Evolutionary conservation across 1,140 invertebrate genomes (phyloP), one percentile per base, ranked within the genome.

Genomic region (Phocides pigmalion): DNA sequence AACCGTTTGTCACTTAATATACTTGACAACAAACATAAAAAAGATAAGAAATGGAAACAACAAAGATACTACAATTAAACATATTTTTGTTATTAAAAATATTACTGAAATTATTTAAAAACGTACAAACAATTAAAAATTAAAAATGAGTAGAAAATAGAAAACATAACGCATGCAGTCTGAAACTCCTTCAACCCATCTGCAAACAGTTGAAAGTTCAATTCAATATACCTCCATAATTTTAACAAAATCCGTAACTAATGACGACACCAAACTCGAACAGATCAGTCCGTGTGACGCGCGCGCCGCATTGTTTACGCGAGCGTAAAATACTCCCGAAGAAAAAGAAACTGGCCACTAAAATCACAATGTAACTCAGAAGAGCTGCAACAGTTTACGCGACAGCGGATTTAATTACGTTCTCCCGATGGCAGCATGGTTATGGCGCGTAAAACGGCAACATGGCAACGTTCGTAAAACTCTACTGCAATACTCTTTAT

Each of bases 381-480:
- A 72, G 59, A 72, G 66, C 70, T 68, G 76, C 73, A 76, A 77
- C 72, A 73, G 62, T 77, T 74, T 73, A 70, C 42, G 61, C 41
- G 53, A 65, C 51, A 63, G 32, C 59, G 63, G 59, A 71, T 80
- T 79, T 79, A 79, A 78, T 82, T 80, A 74, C 72, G 47, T 54
- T 66, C 68, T 64, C 63, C 64, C 70, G 67, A 72, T 70, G 72
- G 62, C 67, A 62, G 50, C 54, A 20, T 35, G 15, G 64, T 74
- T 76, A 79, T 69, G 63, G 67, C 64, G 63, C 74, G 68, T 80
- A 80, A 80, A 82, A 70, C 66, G 44, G 62, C 71, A 69, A 70
- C 72, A 70, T 62, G 53, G 59, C 72, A 54, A 32, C 53, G 53
- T 70, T 46, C 59, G 70, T 76, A 74, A 78, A 81, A 65, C 49